These are phyloP conservation scores for Gonioctena quinquepunctata DNA, from an alignment of 1,140 invertebrate genomes.

Conservation along the genomic window DNA sequence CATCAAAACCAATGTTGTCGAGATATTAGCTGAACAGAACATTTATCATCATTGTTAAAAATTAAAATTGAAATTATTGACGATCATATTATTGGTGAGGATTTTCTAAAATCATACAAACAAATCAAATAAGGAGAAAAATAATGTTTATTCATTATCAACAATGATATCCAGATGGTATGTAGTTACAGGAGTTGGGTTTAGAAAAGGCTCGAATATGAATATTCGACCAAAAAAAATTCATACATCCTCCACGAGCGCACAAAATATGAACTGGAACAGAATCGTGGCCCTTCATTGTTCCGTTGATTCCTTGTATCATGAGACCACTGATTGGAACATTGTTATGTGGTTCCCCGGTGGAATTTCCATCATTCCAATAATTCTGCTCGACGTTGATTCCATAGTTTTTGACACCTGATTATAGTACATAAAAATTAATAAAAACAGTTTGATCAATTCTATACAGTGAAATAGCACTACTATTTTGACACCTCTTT, in stretches of 20 bases:
- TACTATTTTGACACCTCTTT: too few species aligned
- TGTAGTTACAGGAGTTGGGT: neutral
- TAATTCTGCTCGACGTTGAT: neutral
- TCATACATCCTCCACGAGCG: neutral
- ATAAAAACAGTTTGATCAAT: too few species aligned
- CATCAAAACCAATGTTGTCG: too few species aligned
- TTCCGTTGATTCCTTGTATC: neutral
- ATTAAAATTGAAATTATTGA: too few species aligned
- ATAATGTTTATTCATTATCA: too few species aligned
- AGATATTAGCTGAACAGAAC: too few species aligned
- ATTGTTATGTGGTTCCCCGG: neutral
- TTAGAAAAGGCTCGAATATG: neutral
- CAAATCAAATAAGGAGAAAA: too few species aligned
- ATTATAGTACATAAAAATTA: too few species aligned
- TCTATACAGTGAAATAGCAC: too few species aligned
- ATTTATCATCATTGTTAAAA: too few species aligned
- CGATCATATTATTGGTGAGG: too few species aligned
- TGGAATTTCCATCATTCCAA: neutral
- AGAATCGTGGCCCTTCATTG: neutral
- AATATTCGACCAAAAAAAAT: neutral
- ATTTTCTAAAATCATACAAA: too few species aligned
- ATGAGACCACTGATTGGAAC: neutral
- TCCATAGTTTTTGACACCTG: neutral
- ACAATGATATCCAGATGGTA: neutral
- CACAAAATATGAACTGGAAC: neutral